Evolutionary conservation across 2,888 invertebrate species (phyloP).

Genomic region (Lordiphosa andalusiaca): DNA sequence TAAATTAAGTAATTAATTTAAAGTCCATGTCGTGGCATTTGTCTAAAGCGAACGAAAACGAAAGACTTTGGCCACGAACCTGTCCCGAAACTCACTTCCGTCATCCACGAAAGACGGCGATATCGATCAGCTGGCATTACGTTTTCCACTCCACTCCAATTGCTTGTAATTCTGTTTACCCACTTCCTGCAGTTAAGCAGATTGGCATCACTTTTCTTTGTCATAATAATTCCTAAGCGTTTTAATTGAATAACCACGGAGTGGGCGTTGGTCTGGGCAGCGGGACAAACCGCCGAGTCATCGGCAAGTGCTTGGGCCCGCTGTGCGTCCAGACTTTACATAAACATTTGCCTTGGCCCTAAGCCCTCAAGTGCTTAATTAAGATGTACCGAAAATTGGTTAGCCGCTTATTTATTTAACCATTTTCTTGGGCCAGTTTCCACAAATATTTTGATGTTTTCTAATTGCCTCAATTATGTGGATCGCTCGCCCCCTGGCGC

Average conservation of each 20-base stretch:
- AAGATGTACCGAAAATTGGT: constrained; percentile 55
- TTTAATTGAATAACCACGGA: constrained; percentile 72
- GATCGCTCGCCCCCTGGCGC: constrained; percentile 42
- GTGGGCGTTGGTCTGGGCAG: constrained; percentile 55
- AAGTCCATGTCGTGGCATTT: constrained; percentile 66
- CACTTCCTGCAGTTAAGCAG: constrained; percentile 59
- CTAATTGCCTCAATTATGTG: constrained; percentile 73
- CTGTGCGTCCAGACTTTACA: constrained; percentile 44
- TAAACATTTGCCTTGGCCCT: constrained; percentile 54
- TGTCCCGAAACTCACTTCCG: constrained; percentile 58
- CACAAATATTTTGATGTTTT: constrained; percentile 71
- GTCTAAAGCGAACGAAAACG: constrained; percentile 48
- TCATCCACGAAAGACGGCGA: constrained; percentile 32
- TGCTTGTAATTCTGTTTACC: constrained; percentile 53
- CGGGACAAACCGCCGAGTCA: constrained; percentile 46
- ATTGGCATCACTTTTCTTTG: constrained; percentile 65
- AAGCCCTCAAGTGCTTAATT: constrained; percentile 69
- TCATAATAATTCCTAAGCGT: constrained; percentile 68
- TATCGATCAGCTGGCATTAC: constrained; percentile 43
- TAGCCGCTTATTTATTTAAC: constrained; percentile 63
- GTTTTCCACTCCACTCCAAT: constrained; percentile 35
- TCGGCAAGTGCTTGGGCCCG: constrained; percentile 51
- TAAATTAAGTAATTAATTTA: constrained; percentile 75
- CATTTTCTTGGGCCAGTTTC: constrained; percentile 47
- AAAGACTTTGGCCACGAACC: constrained; percentile 67